Evolutionary conservation across 2,113 vertebrate species (phyloP).

Genomic region (Heloderma charlesbogerti): DNA sequence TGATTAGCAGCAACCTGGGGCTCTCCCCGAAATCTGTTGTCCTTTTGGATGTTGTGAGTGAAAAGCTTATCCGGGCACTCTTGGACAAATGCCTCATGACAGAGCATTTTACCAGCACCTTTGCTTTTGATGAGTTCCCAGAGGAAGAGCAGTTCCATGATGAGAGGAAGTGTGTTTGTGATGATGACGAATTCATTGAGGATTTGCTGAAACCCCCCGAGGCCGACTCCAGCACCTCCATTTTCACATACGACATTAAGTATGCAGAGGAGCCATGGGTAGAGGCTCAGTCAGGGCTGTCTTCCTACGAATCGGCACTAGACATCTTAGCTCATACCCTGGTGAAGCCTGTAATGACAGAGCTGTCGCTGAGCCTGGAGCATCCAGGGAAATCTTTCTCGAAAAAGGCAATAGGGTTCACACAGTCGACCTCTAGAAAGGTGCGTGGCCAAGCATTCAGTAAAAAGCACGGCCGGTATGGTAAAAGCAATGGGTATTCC

Average conservation of each 20-base stretch:
- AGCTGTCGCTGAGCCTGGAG: constrained; percentile 15
- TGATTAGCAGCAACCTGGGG: not conserved
- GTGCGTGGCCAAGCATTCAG: not conserved
- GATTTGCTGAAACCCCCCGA: not conserved
- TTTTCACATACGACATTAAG: not conserved
- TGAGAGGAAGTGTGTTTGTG: not conserved
- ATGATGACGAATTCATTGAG: not conserved
- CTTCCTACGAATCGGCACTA: not conserved
- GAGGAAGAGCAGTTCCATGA: constrained; percentile 2
- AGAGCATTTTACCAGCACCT: not conserved
- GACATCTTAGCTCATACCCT: constrained; percentile 24
- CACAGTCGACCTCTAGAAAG: not conserved
- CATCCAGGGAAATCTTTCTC: not conserved
- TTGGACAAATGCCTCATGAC: constrained; percentile 30
- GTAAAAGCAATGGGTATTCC: not conserved
- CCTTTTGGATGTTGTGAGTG: constrained; percentile 33
- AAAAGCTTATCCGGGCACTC: constrained; percentile 24
- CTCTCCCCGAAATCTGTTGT: constrained; percentile 30
- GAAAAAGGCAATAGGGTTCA: not conserved
- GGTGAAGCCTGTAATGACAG: constrained; percentile 24
- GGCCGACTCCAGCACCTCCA: not conserved
- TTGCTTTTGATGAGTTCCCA: constrained; percentile 19
- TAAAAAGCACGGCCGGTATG: not conserved
- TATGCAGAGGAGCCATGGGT: constrained; percentile 12
- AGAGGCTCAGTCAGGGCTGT: not conserved